Conservation (phyloP, 2,113 vertebrate genomes). For the Platycercus adscitus region DNA sequence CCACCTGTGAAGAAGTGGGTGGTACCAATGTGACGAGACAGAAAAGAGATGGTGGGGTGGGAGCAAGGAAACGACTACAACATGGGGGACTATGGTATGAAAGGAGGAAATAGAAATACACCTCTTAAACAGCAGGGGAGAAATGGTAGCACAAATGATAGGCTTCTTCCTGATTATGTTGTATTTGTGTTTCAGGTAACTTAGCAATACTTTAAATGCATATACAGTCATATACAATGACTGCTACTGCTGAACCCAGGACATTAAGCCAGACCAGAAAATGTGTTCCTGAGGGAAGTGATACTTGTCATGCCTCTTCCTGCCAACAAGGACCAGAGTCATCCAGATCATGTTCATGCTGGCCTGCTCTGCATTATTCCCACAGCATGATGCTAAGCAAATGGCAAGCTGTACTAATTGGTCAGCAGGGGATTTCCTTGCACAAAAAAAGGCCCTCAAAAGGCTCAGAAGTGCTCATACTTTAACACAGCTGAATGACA, state of each 20-base stretch:
- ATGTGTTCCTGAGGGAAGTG: not conserved
- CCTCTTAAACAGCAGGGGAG: not conserved
- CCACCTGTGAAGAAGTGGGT: not conserved
- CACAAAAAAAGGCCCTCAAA: not conserved
- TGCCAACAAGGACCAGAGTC: not conserved
- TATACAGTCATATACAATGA: not conserved
- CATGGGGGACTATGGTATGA: not conserved
- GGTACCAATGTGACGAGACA: not conserved
- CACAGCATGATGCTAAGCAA: not conserved
- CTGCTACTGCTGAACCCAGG: too few species aligned
- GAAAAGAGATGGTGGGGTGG: not conserved
- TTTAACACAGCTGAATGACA: not conserved
- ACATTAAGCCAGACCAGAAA: not conserved
- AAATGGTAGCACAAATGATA: not conserved
- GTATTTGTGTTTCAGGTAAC: not conserved
- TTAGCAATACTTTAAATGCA: not conserved
- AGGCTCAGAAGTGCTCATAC: not conserved
- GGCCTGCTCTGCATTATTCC: not conserved
- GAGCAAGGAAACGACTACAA: not conserved
- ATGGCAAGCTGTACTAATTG: not conserved
- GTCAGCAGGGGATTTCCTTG: not conserved
- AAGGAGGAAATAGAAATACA: not conserved
- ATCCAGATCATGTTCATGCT: not conserved
- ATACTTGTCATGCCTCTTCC: not conserved
- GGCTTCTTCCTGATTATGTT: not conserved